Evolutionary conservation across 1,140 invertebrate genomes (phyloP), one percentile per base, ranked within the genome.

Genomic region (Drosophila lacertosa): DNA sequence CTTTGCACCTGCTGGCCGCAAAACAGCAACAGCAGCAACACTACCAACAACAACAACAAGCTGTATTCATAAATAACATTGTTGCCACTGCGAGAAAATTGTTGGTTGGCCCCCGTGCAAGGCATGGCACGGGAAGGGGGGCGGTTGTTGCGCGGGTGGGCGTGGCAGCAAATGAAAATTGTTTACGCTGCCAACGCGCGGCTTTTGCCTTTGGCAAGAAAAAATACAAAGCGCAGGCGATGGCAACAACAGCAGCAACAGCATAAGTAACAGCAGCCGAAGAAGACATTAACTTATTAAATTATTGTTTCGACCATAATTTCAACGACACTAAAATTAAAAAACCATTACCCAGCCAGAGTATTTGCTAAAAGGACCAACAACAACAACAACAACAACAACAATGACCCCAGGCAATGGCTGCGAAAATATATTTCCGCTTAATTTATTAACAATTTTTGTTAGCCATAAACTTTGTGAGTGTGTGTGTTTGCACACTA

Each of bases 391-490:
- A 44, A 16, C 44, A 42, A 26, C 18, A 48, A 22, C 20, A 24
- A 33, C 29, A 18, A 48, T 4, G 35, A 42, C 65, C 70, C 65
- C 16, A 29, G 59, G 55, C 71, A 60, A 45, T 65, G 55, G 63
- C 60, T 55, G 76, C 16, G 51, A 81, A 77, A 84, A 84, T 83
- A 84, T 80, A 84, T 84, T 90, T 90, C 88, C 88, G 88, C 88
- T 90, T 90, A 90, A 90, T 90, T 90, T 90, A 89, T 88, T 90
- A 90, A 88, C 88, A 77, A 88, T 90, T 90, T 90, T 86, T 81
- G 77, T 81, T 74, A 75, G 81, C 81, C 60, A 88, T 86, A 88
- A 86, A 86, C 68, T 81, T 79, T 73, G 64, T 51, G 16, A 16
- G 20, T 29, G 63, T 59, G 42, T 51, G 47, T 68, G 35, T 51